These are phyloP conservation scores for Melanocharis versteri DNA, from an alignment of 2,113 vertebrate genomes.

Conservation along the genomic window DNA sequence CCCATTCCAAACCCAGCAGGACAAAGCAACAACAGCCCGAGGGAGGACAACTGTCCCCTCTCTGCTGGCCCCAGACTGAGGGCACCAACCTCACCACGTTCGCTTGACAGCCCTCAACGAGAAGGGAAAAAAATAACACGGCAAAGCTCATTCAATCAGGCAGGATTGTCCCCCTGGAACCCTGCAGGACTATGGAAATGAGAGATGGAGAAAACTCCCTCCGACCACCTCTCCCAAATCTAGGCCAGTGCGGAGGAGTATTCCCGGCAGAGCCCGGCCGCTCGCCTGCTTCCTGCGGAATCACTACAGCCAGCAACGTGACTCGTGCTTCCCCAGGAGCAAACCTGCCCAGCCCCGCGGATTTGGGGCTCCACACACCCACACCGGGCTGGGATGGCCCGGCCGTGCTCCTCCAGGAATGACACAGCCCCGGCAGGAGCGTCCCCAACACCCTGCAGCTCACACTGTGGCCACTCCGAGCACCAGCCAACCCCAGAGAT, in stretches of 20 bases:
- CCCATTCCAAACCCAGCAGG: accelerated
- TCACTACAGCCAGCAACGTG: neutral
- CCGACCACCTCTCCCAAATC: neutral
- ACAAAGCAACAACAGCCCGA: accelerated
- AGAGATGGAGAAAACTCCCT: neutral
- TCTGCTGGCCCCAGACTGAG: neutral
- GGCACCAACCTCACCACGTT: accelerated
- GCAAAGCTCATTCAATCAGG: neutral
- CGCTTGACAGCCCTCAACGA: neutral
- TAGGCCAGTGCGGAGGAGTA: neutral
- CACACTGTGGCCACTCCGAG: neutral
- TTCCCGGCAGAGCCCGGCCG: neutral
- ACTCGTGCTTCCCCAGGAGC: neutral
- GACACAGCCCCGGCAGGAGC: accelerated
- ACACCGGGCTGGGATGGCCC: accelerated
- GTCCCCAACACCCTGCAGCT: accelerated
- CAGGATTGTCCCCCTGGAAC: neutral
- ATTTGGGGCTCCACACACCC: neutral
- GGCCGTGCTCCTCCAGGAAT: accelerated
- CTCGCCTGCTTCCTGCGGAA: neutral
- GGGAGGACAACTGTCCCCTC: neutral
- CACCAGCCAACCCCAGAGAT: neutral
- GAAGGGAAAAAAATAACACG: neutral
- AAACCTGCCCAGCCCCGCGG: neutral
- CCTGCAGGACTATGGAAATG: neutral